Conservation (phyloP, 2,797 vertebrate genomes). For the Cephalopachus bancanus region DNA sequence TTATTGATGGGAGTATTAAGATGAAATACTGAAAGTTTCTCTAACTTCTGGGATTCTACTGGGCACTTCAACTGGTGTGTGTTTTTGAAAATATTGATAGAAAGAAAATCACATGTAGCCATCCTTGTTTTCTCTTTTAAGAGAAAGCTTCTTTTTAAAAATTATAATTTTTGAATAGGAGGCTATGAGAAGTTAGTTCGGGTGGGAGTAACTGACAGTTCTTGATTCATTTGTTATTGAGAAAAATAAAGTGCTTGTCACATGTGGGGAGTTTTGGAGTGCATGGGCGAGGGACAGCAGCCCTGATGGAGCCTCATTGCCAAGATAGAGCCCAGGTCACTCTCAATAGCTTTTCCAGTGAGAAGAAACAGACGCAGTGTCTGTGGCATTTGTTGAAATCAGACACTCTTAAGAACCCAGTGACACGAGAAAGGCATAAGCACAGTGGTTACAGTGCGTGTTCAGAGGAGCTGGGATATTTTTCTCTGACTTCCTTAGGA, state of each 20-base stretch:
- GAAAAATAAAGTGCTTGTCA: slow-evolving; percentile 64
- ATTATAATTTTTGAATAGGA: slow-evolving; percentile 62
- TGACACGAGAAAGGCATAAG: rapidly evolving
- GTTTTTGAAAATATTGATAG: slow-evolving; percentile 43
- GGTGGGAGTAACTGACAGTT: slow-evolving; percentile 73
- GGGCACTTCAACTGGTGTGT: neutral
- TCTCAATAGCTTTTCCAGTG: neutral
- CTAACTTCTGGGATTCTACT: neutral
- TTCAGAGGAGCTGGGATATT: rapidly evolving
- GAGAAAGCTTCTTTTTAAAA: slow-evolving; percentile 68
- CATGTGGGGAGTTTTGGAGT: neutral
- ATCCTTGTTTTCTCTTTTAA: slow-evolving; percentile 42
- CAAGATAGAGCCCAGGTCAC: neutral
- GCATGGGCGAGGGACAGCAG: neutral
- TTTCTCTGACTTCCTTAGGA: rapidly evolving
- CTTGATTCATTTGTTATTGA: slow-evolving; percentile 70
- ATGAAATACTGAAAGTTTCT: neutral
- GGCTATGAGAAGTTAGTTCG: slow-evolving; percentile 37
- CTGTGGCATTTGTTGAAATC: neutral
- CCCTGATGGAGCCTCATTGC: rapidly evolving
- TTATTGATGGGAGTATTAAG: neutral
- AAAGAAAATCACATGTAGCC: slow-evolving; percentile 21
- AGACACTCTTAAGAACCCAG: neutral
- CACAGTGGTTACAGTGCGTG: rapidly evolving
- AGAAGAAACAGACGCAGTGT: rapidly evolving